phyloP scores from a whole-genome alignment of 2,888 invertebrate genomes.

The Sinopyrophorus schimmeli region DNA sequence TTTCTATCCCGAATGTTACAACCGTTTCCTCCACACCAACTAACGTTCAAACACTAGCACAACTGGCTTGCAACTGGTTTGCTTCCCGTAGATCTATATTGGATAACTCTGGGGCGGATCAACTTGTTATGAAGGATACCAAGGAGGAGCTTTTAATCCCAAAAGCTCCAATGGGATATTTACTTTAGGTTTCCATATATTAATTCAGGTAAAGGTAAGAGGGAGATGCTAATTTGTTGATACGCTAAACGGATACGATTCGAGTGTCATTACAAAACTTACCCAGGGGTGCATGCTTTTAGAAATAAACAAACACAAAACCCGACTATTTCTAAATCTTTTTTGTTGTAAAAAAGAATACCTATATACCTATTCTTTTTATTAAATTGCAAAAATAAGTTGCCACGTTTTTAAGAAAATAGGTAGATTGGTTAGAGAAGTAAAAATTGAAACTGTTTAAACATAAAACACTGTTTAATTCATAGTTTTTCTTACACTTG shows the following conservation, averaged over 20 bases:
- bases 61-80: constrained; percentile 36
- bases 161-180: constrained; percentile 37
- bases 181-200: constrained; percentile 30
- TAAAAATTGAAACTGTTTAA: no score
- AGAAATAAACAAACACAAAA: constrained; percentile 6
- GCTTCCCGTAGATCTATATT: constrained; percentile 44
- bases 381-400: no score
- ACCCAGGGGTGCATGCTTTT: background rate
- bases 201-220: constrained; percentile 37
- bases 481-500: no score
- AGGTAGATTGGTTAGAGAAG: no score
- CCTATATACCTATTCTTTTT: no score
- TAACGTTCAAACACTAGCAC: constrained; percentile 30
- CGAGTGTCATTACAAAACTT: no score
- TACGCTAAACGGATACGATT: background rate
- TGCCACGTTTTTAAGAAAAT: no score
- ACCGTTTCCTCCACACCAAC: constrained; percentile 7
- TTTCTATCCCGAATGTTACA: no score
- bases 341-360: no score
- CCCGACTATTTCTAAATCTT: no score
- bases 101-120: constrained; percentile 43
- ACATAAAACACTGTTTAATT: no score
- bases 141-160: constrained; percentile 40
- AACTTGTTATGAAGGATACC: constrained; percentile 43
- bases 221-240: constrained; percentile 21